Conservation (phyloP, 2,113 vertebrate species). For the Dasypus novemcinctus region DNA sequence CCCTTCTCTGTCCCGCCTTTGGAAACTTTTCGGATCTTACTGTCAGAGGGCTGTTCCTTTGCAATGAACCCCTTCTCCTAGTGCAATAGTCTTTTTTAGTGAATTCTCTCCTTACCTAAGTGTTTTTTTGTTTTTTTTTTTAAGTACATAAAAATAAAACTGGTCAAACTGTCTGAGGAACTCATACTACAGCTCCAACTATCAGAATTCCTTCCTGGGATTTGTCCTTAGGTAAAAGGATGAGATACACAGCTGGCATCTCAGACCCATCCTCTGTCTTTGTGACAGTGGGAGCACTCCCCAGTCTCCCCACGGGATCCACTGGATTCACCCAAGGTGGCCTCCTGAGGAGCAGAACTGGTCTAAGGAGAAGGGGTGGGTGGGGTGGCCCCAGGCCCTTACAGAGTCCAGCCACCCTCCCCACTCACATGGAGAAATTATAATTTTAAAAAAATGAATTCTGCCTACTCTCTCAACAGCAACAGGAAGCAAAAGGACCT, state of each 20-base stretch:
- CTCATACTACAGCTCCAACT: neutral
- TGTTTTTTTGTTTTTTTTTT: neutral
- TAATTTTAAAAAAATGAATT: neutral
- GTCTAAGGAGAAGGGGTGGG: too few species aligned
- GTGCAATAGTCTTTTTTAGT: neutral
- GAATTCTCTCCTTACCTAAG: neutral
- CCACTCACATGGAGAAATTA: neutral
- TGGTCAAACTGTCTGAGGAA: neutral
- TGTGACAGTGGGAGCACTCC: neutral
- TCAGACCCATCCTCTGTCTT: neutral
- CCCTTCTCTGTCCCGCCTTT: neutral
- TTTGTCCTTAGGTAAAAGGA: neutral
- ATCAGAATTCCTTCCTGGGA: neutral
- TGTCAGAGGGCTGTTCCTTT: neutral
- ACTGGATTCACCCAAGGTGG: neutral
- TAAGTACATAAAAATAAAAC: neutral
- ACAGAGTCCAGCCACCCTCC: neutral
- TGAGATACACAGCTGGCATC: neutral
- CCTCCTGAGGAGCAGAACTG: too few species aligned
- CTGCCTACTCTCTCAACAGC: neutral
- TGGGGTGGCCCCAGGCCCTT: neutral
- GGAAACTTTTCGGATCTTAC: neutral
- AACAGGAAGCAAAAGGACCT: neutral
- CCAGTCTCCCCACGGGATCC: neutral
- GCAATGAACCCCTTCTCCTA: neutral